Evolutionary conservation across 2,797 vertebrate species (phyloP), one percentile per base, ranked within the genome.

Genomic region (Alosa sapidissima): DNA sequence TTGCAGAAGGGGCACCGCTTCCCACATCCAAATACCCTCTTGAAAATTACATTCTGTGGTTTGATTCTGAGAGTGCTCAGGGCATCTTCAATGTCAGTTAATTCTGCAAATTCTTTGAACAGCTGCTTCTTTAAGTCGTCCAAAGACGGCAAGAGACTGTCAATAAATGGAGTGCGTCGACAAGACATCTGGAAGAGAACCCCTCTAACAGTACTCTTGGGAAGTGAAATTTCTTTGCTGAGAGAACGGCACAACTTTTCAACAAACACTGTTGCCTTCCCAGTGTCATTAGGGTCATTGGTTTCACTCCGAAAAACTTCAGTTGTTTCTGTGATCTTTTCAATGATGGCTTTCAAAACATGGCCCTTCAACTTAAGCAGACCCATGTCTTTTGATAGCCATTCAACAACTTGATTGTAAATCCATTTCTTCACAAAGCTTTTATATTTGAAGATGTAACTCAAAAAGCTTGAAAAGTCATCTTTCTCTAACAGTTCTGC

Each of bases 381-480:
- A 54, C n/a, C 86, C 0, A 60, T 33, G 0, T 88, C 52, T 5
- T 86, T 0, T 10, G 41, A 82, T 62, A 92, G 90, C 3, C 48
- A 85, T 16, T 81, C 1, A 0, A 81, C 0, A 0, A 93, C 81
- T 0, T 88, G 84, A 0, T 90, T 65, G 82, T 85, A 58, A 83
- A 94, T 93, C 92, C 92, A 92, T 0, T 87, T n/a, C 19, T 91
- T 93, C 0, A 92, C 89, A 88, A 88, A 94, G 0, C 0, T 24
- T 82, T 94, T 85, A 86, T 93, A 95, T 0, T 83, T 36, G 0
- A 0, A 0, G 16, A 89, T 92, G 52, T 93, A 94, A 16, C 62
- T 19, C 0, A 83, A 0, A 87, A 91, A 93, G 0, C 83, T n/a
- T 0, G 85, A 0, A 0, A 90, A 91, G 1, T 91, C 19, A 0